Evolutionary conservation across 2,797 vertebrate species (phyloP).

Genomic region (Lutjanus argentimaculatus): DNA sequence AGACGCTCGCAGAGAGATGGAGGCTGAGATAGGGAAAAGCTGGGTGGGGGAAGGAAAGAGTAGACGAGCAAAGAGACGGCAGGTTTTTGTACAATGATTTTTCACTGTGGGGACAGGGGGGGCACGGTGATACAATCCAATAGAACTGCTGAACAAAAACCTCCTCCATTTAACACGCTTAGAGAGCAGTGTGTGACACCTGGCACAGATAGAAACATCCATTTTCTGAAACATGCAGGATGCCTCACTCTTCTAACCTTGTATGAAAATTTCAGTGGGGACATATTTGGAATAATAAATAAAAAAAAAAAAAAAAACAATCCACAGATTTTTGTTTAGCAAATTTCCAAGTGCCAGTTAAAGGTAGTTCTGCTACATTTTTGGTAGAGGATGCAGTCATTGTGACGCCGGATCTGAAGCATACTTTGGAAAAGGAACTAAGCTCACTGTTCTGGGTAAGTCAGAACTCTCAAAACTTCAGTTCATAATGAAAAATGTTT

Average conservation of each 20-base stretch:
- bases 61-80: slow-evolving; percentile 7
- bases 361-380: slow-evolving; percentile 33
- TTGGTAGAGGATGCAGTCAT: slow-evolving; percentile 40
- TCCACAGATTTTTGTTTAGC: neutral
- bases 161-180: slow-evolving; percentile 19
- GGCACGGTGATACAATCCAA: slow-evolving; percentile 86
- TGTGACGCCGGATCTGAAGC: slow-evolving; percentile 57
- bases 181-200: neutral
- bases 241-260: too few species aligned
- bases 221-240: neutral
- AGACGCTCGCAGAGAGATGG: slow-evolving; percentile 35
- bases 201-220: neutral
- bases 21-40: slow-evolving; percentile 52
- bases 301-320: neutral
- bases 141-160: slow-evolving; percentile 88
- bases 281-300: neutral
- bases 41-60: slow-evolving; percentile 33
- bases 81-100: slow-evolving; percentile 87
- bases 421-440: too few species aligned
- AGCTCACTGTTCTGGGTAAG: too few species aligned
- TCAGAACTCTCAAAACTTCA: neutral
- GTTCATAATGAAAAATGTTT: neutral
- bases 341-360: neutral
- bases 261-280: too few species aligned
- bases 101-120: slow-evolving; percentile 43